These are phyloP conservation scores for Bombus confusus DNA, from an alignment of 1,140 invertebrate genomes.

Conservation along the genomic window DNA sequence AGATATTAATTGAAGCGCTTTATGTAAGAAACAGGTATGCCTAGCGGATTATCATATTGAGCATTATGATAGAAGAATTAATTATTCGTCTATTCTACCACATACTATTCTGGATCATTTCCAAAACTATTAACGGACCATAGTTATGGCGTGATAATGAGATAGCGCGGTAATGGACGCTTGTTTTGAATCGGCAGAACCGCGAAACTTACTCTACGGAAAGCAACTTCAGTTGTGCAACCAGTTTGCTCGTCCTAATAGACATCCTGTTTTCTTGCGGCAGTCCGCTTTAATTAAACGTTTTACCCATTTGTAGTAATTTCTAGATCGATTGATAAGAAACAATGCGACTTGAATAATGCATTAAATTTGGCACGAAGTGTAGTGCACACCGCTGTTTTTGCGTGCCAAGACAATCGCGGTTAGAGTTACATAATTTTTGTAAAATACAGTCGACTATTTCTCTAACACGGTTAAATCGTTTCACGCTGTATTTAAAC, in stretches of 20 bases:
- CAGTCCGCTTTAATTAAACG: not conserved
- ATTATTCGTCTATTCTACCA: not conserved
- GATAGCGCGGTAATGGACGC: conserved; percentile 14
- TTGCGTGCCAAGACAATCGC: too few relatives aligned
- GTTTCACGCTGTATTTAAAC: too few relatives aligned
- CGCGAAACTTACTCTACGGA: not conserved
- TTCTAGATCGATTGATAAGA: not conserved
- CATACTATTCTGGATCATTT: conserved; percentile 14
- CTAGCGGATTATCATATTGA: not conserved
- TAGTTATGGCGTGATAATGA: conserved; percentile 23
- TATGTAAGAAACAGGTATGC: too few relatives aligned
- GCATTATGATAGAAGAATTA: not conserved
- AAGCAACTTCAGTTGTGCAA: conserved; percentile 6
- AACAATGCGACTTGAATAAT: not conserved
- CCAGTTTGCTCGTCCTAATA: not conserved
- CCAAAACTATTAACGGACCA: conserved; percentile 20
- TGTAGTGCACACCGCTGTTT: too few relatives aligned
- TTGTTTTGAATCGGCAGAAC: conserved; percentile 31
- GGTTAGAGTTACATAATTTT: too few relatives aligned
- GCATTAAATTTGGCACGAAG: not conserved
- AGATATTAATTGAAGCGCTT: too few relatives aligned
- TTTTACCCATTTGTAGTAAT: not conserved
- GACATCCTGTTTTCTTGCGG: not conserved
- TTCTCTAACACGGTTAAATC: too few relatives aligned
- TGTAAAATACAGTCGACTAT: too few relatives aligned